phyloP scores from a whole-genome alignment of 64 coral and sea anemone genomes.

The Montipora foliosa region DNA sequence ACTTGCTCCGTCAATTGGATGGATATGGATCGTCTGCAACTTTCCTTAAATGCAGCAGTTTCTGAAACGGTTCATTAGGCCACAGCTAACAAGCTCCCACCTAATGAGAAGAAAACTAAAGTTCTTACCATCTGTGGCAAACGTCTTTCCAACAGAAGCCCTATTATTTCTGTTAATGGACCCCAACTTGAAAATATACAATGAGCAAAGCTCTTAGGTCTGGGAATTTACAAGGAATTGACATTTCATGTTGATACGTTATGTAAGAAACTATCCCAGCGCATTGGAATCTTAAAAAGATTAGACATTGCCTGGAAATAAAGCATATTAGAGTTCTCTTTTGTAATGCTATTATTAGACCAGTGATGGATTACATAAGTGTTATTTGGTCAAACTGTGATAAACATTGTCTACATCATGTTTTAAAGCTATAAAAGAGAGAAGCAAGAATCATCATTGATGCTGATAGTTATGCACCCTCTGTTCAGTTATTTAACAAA shows the following conservation, averaged over 20 bases:
- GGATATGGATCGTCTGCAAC: not conserved
- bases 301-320: slow-evolving; percentile 26
- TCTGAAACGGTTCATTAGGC: slow-evolving; percentile 7
- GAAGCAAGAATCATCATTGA: slow-evolving; percentile 28
- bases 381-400: slow-evolving; percentile 29
- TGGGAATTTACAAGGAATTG: slow-evolving; percentile 42
- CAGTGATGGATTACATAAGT: slow-evolving; percentile 49
- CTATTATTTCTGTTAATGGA: slow-evolving; percentile 33
- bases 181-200: slow-evolving; percentile 12
- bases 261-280: slow-evolving; percentile 53
- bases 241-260: slow-evolving; percentile 23
- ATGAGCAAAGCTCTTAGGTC: slow-evolving; percentile 21
- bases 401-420: slow-evolving; percentile 26
- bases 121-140: slow-evolving; percentile 27
- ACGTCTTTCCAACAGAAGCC: slow-evolving; percentile 14
- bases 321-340: slow-evolving; percentile 34
- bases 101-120: slow-evolving; percentile 2
- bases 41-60: not conserved
- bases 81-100: slow-evolving; percentile 20
- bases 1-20: no score
- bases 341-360: slow-evolving; percentile 46
- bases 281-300: slow-evolving; percentile 63
- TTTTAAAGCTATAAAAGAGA: slow-evolving; percentile 54
- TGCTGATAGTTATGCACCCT: slow-evolving; percentile 18
- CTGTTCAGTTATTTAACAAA: slow-evolving; percentile 33